These are phyloP conservation scores for Molanna angustata DNA, from an alignment of 2,888 invertebrate species.

Conservation along the genomic window DNA sequence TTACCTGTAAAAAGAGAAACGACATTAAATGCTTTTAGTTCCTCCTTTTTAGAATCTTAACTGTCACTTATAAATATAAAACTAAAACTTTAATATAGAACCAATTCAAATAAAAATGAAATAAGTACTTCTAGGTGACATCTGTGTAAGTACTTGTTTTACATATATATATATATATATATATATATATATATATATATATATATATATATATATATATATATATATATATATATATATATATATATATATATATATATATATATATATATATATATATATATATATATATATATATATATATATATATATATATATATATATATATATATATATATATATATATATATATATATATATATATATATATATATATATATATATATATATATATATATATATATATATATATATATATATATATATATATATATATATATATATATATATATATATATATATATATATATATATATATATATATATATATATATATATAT, in stretches of 20 bases:
- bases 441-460: conserved; percentile 5
- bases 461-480: conserved; percentile 11
- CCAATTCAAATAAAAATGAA: too few relatives aligned
- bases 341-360: neutral
- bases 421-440: conserved; percentile 1
- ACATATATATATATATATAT: too few relatives aligned
- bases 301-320: neutral
- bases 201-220: conserved; percentile 7
- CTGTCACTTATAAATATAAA: too few relatives aligned
- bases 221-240: conserved; percentile 7
- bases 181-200: conserved; percentile 7
- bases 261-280: conserved; percentile 4
- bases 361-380: neutral
- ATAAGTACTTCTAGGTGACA: too few relatives aligned
- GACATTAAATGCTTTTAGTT: too few relatives aligned
- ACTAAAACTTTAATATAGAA: too few relatives aligned
- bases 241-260: conserved; percentile 8
- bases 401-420: neutral
- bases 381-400: neutral
- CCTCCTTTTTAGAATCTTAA: too few relatives aligned
- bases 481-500: too few relatives aligned
- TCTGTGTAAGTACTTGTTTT: too few relatives aligned
- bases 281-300: conserved; percentile 1
- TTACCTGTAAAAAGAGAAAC: too few relatives aligned
- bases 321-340: neutral